Percentiles rank a stretch among this genome's conserved stretches.
These are phyloP conservation scores for Pagrus major DNA, from an alignment of 2,113 vertebrate species.

Conservation along the genomic window DNA sequence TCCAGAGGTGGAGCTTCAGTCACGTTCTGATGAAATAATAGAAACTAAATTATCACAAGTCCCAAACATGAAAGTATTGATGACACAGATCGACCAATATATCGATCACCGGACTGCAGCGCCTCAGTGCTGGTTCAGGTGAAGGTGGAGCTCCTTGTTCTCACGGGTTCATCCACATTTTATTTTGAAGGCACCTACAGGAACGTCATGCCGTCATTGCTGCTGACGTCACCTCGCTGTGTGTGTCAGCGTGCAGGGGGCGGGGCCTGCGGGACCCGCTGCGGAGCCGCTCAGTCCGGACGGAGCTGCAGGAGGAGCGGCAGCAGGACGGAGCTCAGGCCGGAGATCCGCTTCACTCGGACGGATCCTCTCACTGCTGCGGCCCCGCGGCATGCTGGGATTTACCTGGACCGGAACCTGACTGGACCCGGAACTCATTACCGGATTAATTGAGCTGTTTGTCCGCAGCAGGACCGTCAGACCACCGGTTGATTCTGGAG, in stretches of 20 bases:
- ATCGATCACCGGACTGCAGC: too few species aligned
- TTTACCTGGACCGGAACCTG: background rate
- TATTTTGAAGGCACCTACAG: slow-evolving; percentile 33
- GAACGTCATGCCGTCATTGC: accelerated
- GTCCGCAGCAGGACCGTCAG: background rate
- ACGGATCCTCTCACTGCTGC: background rate
- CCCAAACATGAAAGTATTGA: too few species aligned
- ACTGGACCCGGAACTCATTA: background rate
- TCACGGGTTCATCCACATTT: too few species aligned
- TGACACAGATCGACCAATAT: too few species aligned
- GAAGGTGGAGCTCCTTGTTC: too few species aligned
- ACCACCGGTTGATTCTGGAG: slow-evolving; percentile 26
- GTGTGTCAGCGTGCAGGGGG: background rate
- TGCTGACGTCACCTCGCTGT: background rate
- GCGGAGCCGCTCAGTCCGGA: slow-evolving; percentile 23
- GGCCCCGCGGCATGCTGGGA: background rate
- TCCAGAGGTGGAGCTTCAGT: too few species aligned
- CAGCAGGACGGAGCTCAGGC: accelerated
- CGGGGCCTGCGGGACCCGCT: background rate
- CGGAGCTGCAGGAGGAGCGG: background rate
- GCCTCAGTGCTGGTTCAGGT: too few species aligned
- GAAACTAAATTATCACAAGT: too few species aligned
- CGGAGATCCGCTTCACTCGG: background rate
- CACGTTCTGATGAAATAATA: too few species aligned
- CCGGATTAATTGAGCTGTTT: background rate